Conservation (phyloP, 2,113 vertebrate species). For the Sylvilagus bachmani region DNA sequence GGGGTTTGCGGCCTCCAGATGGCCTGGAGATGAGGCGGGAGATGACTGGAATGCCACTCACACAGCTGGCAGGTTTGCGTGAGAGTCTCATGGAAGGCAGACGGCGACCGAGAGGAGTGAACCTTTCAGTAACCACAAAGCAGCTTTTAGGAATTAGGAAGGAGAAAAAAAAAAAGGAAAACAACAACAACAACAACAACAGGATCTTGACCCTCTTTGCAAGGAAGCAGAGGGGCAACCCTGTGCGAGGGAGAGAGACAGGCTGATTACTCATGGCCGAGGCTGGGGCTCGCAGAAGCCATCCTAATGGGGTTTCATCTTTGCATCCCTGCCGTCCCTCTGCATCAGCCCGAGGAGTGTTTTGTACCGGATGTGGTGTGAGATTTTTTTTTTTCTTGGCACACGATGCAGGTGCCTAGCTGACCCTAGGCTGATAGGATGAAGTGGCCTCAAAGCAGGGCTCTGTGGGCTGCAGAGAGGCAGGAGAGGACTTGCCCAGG, state of each 20-base stretch:
- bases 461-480: not conserved
- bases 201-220: constrained; percentile 81
- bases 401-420: not conserved
- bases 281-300: constrained; percentile 80
- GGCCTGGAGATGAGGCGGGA: not conserved
- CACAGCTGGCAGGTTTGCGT: constrained; percentile 2
- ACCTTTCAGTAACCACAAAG: constrained; percentile 52
- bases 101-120: constrained; percentile 65
- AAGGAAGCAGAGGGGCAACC: constrained; percentile 86
- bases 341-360: constrained; percentile 43
- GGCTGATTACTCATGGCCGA: constrained; percentile 86
- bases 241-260: constrained; percentile 81
- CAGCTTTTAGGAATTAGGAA: constrained; percentile 75
- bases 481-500: not conserved
- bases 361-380: not conserved
- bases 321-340: constrained; percentile 12
- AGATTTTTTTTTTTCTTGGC: not conserved
- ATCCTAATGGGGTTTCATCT: constrained; percentile 81
- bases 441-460: rapidly evolving
- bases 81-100: not conserved
- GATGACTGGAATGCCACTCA: constrained; percentile 4
- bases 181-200: constrained; percentile 37
- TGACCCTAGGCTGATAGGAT: not conserved
- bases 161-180: constrained; percentile 63
- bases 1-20: not conserved